These are phyloP conservation scores for Lutjanus argentimaculatus DNA, from an alignment of 2,797 vertebrate species.

Conservation along the genomic window DNA sequence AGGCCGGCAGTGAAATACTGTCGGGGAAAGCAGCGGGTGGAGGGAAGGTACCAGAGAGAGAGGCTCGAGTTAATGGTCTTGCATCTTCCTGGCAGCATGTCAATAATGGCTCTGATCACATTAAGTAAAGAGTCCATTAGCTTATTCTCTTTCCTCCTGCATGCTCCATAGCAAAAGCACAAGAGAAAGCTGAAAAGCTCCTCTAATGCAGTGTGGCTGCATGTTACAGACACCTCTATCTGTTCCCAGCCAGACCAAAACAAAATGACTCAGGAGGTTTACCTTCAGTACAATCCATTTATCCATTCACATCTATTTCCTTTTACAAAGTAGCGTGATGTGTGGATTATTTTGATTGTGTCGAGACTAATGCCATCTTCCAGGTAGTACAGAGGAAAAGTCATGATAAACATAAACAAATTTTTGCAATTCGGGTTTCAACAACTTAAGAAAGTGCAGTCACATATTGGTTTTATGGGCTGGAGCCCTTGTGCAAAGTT, in stretches of 20 bases:
- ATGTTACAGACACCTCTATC: conserved; percentile 77
- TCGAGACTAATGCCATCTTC: conserved; percentile 20
- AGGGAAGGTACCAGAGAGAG: conserved; percentile 89
- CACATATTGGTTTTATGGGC: conserved; percentile 12
- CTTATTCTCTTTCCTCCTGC: conserved; percentile 90
- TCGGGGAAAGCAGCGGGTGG: conserved; percentile 78
- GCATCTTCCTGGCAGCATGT: conserved; percentile 99
- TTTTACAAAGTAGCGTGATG: conserved; percentile 37
- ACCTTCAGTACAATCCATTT: conserved; percentile 56
- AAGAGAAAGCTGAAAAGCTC: conserved; percentile 78
- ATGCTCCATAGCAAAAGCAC: conserved; percentile 87
- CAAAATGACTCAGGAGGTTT: conserved; percentile 64
- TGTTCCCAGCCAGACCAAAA: conserved; percentile 61
- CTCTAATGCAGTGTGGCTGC: conserved; percentile 80
- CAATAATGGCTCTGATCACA: conserved; percentile 99
- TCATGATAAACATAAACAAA: neutral
- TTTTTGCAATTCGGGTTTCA: neutral
- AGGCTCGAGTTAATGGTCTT: conserved; percentile 96
- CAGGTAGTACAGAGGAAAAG: conserved; percentile 8
- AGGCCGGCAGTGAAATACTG: conserved; percentile 69
- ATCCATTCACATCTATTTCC: conserved; percentile 52
- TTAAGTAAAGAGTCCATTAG: conserved; percentile 99
- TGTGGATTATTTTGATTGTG: conserved; percentile 47
- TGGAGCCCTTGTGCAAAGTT: neutral
- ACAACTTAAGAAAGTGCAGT: neutral